Conservation (phyloP, 1,140 invertebrate genomes). For the Brachionus rubens region DNA sequence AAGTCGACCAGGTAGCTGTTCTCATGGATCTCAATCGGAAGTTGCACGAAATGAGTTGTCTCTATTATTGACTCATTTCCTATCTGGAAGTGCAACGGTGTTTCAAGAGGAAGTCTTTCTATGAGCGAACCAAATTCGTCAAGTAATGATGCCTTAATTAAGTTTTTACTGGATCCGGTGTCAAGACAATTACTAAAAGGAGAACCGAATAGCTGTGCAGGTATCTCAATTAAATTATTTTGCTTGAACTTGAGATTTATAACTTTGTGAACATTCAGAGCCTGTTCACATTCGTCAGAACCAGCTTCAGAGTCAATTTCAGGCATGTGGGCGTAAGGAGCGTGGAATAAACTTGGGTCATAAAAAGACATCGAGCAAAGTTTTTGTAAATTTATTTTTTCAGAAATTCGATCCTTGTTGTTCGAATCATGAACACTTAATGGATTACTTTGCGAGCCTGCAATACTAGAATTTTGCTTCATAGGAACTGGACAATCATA, state of each 20-base stretch:
- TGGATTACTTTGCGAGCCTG: neutral
- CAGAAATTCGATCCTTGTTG: neutral
- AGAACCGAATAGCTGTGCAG: neutral
- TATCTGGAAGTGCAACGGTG: neutral
- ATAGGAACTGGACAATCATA: neutral
- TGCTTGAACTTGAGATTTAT: neutral
- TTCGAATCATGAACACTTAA: neutral
- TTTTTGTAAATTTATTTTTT: conserved; percentile 20
- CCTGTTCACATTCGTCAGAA: neutral
- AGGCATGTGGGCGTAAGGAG: neutral
- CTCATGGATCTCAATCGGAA: neutral
- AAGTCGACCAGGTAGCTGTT: neutral
- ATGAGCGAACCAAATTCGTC: neutral
- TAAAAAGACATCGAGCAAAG: conserved; percentile 14
- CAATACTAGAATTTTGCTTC: too few species aligned
- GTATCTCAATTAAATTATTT: neutral
- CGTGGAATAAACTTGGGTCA: conserved; percentile 12
- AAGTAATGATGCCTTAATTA: neutral
- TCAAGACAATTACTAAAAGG: neutral
- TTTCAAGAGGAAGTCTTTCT: neutral
- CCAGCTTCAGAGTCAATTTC: neutral
- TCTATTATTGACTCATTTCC: neutral
- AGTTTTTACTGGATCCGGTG: neutral
- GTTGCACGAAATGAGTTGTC: neutral
- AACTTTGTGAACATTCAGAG: neutral